These are phyloP conservation scores for Xestoiulus laeticollis DNA, from an alignment of 2,888 invertebrate species.

Conservation along the genomic window DNA sequence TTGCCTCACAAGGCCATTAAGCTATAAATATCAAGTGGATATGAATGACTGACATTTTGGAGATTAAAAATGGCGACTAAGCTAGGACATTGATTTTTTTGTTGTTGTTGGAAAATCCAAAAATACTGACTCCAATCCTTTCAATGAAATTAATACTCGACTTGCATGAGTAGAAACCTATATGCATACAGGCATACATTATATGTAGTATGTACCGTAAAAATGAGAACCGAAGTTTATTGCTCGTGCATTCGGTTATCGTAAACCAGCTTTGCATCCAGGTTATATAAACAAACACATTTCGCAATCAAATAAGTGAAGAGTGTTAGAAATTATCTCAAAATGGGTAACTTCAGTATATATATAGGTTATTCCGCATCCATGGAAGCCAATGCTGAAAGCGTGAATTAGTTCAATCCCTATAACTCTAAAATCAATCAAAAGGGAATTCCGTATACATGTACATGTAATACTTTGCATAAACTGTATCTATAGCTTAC, in stretches of 20 bases:
- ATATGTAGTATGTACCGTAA: no score
- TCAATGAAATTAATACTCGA: background rate
- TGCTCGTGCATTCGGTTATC: no score
- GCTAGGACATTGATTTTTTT: background rate
- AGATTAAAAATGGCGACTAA: background rate
- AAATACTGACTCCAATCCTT: background rate
- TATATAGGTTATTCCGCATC: background rate
- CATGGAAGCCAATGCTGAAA: background rate
- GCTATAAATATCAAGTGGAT: background rate
- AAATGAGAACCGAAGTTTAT: background rate
- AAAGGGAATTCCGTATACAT: background rate
- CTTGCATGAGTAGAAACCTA: background rate
- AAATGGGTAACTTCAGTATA: no score
- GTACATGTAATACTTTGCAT: no score
- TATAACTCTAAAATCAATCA: background rate
- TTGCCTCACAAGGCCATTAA: background rate
- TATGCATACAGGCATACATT: no score
- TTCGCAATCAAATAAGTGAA: background rate
- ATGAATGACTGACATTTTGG: background rate
- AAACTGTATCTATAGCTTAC: no score
- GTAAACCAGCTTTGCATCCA: background rate
- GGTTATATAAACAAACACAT: background rate
- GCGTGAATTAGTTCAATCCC: background rate
- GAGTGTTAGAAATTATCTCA: background rate
- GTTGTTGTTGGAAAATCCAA: background rate